Conservation (phyloP, 1,140 invertebrate species). For the Diplogasteroides magnus region DNA sequence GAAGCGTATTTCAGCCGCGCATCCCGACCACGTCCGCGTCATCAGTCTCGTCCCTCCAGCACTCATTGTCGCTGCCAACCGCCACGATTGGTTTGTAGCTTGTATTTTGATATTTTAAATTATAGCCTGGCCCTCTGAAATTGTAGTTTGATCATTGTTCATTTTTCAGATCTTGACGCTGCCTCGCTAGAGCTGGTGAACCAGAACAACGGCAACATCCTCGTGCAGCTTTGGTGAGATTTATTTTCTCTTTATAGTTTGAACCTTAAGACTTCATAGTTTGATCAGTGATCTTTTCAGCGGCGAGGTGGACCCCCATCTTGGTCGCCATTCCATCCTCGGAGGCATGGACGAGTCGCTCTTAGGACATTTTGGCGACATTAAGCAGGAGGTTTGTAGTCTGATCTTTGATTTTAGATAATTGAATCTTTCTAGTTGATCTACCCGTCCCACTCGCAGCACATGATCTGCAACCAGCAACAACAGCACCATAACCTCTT, state of each 20-base stretch:
- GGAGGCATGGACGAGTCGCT: conserved; percentile 3
- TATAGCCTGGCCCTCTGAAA: conserved; percentile 15
- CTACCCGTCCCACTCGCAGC: no score
- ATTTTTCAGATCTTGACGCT: conserved; percentile 29
- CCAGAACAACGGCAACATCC: conserved; percentile 27
- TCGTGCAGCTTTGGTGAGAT: conserved; percentile 29
- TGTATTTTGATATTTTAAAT: conserved; percentile 1
- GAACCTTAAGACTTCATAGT: conserved; percentile 9
- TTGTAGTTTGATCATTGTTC: conserved; percentile 32
- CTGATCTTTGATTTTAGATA: neutral
- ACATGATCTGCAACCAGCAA: no score
- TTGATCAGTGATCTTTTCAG: conserved; percentile 14
- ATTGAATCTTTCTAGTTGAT: neutral
- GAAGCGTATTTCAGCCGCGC: neutral
- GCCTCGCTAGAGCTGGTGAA: conserved; percentile 26
- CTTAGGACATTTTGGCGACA: conserved; percentile 12
- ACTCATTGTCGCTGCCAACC: conserved; percentile 5
- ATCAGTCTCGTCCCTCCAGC: conserved; percentile 7
- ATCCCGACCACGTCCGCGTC: neutral
- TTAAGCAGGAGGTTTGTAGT: conserved; percentile 3
- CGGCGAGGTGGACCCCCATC: neutral
- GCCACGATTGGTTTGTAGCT: conserved; percentile 14
- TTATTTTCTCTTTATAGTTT: conserved; percentile 20
- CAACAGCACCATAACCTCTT: neutral
- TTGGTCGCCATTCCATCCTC: neutral